Percentiles rank a stretch among this genome's conserved stretches.
Evolutionary conservation across 2,113 vertebrate genomes (phyloP).

Genomic region (Channa argus): DNA sequence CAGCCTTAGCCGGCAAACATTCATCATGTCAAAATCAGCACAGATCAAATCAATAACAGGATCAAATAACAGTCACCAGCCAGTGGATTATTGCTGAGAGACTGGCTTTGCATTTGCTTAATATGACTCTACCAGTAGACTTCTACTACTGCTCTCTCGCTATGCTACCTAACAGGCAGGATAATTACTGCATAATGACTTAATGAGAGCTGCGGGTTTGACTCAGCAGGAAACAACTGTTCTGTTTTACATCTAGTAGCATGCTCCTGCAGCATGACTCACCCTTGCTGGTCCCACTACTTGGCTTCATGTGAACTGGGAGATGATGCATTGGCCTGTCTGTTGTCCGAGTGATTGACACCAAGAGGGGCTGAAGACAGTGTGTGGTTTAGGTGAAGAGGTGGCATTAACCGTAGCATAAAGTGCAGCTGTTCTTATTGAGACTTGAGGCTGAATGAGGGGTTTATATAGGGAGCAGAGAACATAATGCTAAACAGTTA

Average conservation of each 20-base stretch:
- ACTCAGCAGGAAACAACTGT: slow-evolving; percentile 76
- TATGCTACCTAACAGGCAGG: slow-evolving; percentile 69
- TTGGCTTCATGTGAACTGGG: slow-evolving; percentile 33
- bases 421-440: slow-evolving; percentile 20
- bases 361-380: slow-evolving; percentile 6
- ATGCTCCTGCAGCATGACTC: slow-evolving; percentile 73
- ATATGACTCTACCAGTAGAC: slow-evolving; percentile 14
- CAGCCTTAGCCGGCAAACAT: slow-evolving; percentile 4
- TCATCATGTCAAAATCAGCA: slow-evolving; percentile 34
- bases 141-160: slow-evolving; percentile 39
- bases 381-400: slow-evolving; percentile 35
- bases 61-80: slow-evolving; percentile 50
- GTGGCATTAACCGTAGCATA: slow-evolving; percentile 39
- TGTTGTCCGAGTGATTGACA: slow-evolving; percentile 47
- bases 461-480: background rate
- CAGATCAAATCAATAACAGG: slow-evolving; percentile 40
- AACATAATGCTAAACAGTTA: background rate
- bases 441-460: slow-evolving; percentile 4
- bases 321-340: slow-evolving; percentile 43
- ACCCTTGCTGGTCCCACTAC: slow-evolving; percentile 48
- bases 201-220: slow-evolving; percentile 77
- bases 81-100: slow-evolving; percentile 20
- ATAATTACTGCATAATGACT: slow-evolving; percentile 79
- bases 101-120: slow-evolving; percentile 29
- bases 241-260: slow-evolving; percentile 80